Base-by-base conservation (phyloP, 2,888 invertebrate species). In the Smittia sp. region DNA sequence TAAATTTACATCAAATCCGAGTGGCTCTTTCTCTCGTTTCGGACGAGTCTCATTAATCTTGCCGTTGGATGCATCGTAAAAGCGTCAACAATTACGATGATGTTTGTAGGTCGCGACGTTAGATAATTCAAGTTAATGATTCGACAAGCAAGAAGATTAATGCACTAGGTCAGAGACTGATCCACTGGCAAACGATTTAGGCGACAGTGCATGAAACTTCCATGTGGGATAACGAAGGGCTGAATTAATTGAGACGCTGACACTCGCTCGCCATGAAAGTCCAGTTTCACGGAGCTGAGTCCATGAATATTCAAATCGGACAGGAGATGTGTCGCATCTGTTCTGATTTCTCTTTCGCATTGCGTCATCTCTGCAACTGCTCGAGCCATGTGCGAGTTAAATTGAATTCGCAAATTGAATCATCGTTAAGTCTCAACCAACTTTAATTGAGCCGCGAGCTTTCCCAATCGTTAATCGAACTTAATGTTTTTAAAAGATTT, bases 1-100 rank as follows among this genome's bases (percentile, higher is more conserved):
- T 72, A 72, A 72, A 72, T 72, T 62, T 62, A 38, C 58, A 72
- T 72, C 32, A 52, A 72, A 54, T 70, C 54, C 38, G 24, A 41
- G 25, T 70, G 15, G 25, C 15, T 69, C 27, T 62, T 3, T 58
- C 58, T 58, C 58, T n/a, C 11, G 46, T 46, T 46, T 46, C 46
- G 46, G 46, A 46, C 46, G n/a, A 46, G 46, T 46, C 46, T 46
- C 46, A 46, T 46, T 11, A 46, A 46, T 46, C 15, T 46, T 46
- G 2, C 11, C 11, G 11, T 46, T 22, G 58, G 22, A 58, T 58
- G 58, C 18, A 46, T 46, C 46, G 46, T 46, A 46, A 46, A 46
- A 2, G 32, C 11, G 4, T 46, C 2, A 11, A 11, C 46, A 46
- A 46, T 46, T 46, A 39, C 13, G 39, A n/a, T 52, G 15, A 52